Evolutionary conservation across 2,797 vertebrate genomes (phyloP).

Genomic region (Rhinogobio ventralis): DNA sequence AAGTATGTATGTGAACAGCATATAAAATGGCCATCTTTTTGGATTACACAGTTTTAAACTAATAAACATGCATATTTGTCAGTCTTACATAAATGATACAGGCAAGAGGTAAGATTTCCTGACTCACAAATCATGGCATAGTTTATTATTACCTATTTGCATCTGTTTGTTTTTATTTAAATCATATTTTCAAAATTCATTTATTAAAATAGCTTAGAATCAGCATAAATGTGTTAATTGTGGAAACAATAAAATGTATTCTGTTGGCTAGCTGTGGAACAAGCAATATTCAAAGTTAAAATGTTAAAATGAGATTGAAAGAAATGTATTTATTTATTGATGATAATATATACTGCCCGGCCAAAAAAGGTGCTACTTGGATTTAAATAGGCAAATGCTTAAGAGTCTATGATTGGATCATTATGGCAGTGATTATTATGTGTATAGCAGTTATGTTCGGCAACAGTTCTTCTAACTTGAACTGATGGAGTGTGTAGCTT

Average conservation of each 20-base stretch:
- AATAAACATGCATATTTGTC: not conserved
- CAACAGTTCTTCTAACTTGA: no score
- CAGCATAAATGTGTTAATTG: not conserved
- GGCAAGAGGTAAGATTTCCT: not conserved
- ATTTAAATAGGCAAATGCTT: no score
- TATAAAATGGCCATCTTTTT: not conserved
- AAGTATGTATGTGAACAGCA: not conserved
- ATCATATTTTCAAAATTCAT: not conserved
- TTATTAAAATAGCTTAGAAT: not conserved
- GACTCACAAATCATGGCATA: not conserved
- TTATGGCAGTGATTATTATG: no score
- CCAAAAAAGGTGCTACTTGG: no score
- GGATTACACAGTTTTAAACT: not conserved
- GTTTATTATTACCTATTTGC: not conserved
- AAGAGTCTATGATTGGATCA: no score
- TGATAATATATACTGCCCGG: not conserved
- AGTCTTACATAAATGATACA: not conserved
- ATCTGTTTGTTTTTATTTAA: not conserved
- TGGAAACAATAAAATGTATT: not conserved
- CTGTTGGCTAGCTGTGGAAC: not conserved
- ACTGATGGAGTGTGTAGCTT: no score
- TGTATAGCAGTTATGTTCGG: no score
- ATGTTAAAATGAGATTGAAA: not conserved
- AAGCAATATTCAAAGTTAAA: not conserved
- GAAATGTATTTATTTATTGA: not conserved